Evolutionary conservation across 2,888 invertebrate genomes (phyloP).

Genomic region (Pollenia labialis): DNA sequence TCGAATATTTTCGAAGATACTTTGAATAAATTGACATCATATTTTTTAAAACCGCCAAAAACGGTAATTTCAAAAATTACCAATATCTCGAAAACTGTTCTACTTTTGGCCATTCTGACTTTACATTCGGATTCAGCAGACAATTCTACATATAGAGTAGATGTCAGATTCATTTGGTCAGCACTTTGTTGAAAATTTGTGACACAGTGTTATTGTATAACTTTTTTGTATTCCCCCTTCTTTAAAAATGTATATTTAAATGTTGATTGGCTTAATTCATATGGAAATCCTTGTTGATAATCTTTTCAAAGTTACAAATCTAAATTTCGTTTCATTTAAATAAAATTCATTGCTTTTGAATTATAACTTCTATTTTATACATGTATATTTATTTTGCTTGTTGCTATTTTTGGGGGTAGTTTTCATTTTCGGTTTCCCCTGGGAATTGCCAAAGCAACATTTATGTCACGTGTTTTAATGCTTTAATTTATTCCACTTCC

Average conservation of each 20-base stretch:
- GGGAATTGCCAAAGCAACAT: slow-evolving; percentile 33
- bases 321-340: slow-evolving; percentile 23
- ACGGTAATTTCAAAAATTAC: too few species aligned
- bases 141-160: too few species aligned
- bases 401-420: slow-evolving; percentile 24
- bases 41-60: too few species aligned
- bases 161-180: too few species aligned
- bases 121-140: too few species aligned
- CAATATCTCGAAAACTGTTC: too few species aligned
- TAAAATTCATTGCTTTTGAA: slow-evolving; percentile 33
- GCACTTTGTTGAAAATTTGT: too few species aligned
- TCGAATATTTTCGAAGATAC: too few species aligned
- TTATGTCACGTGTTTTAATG: slow-evolving; percentile 65
- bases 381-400: background rate
- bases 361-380: background rate
- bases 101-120: too few species aligned
- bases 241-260: background rate
- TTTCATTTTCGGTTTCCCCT: slow-evolving; percentile 28
- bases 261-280: slow-evolving; percentile 43
- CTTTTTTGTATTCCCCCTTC: too few species aligned
- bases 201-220: too few species aligned
- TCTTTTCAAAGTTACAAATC: slow-evolving; percentile 8
- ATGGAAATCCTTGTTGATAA: slow-evolving; percentile 18
- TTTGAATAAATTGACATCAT: too few species aligned
- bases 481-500: slow-evolving; percentile 63